Base-by-base conservation (phyloP, 2,113 vertebrate species). In the Cinclus cinclus region DNA sequence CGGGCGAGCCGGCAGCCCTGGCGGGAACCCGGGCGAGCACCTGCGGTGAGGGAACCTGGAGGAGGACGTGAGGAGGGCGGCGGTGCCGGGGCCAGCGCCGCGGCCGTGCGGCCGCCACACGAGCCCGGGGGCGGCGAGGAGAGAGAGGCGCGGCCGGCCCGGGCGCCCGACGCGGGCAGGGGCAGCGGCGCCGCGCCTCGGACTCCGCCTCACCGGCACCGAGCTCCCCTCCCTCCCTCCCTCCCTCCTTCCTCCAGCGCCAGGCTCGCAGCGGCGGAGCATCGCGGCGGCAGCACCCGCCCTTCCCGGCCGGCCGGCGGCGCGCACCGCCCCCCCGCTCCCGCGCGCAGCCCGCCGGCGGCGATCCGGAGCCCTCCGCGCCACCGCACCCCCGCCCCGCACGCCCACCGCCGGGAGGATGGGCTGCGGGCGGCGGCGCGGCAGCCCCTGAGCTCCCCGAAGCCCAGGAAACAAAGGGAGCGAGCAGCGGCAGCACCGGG, bases 391-490 rank as follows among this genome's bases (percentile, higher is more conserved):
- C 93, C 83, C 94, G 88, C 95, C 96, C 93, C 90, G 96, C 96
- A 94, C 97, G 92, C 91, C 97, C 95, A 96, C 85, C 50, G 89
- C 96, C 95, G 56, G 94, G 94, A 96, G 97, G 89, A 98, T 98
- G 98, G 98, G 98, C 96, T 98, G 98, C 98, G 81, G 87, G 96
- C 91, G 95, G 96, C 96, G 85, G 95, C 83, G 52, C 90, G 97
- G 97, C 93, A 97, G 97, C 97, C 92, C 95, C 79, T 75, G 60
- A 87, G 91, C 96, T 90, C 70, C 90, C 95, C 92, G 79, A 92
- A 87, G 74, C 89, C 53, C 87, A 96, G 96, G 94, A 92, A 91
- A 91, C 96, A 97, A 97, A 97, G 97, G 97, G 94, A 96, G 94
- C 80, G 52, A 74, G 59, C 90, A 16, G 83, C 91, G 83, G 97